phyloP scores from a whole-genome alignment of 2,113 vertebrate genomes.

The Cephalopholis sonnerati region DNA sequence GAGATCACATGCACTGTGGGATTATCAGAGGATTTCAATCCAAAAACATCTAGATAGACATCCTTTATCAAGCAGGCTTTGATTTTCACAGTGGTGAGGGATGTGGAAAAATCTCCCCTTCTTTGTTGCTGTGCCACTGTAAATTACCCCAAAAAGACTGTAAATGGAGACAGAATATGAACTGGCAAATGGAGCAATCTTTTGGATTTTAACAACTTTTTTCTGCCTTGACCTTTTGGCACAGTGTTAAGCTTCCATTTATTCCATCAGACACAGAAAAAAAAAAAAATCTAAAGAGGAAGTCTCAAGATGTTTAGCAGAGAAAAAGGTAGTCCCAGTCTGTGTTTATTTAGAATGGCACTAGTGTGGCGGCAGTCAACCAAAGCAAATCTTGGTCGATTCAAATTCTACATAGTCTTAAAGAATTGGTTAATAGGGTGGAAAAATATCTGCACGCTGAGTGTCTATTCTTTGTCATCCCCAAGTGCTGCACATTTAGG shows the following conservation, averaged over 20 bases:
- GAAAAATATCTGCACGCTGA: no score
- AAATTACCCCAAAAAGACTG: constrained; percentile 19
- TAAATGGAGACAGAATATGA: constrained; percentile 21
- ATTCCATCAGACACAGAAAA: not conserved
- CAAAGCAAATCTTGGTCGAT: no score
- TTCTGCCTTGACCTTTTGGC: constrained; percentile 4
- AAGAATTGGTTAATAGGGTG: no score
- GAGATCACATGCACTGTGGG: constrained; percentile 25
- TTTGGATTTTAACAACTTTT: constrained; percentile 18
- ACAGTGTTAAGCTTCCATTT: not conserved
- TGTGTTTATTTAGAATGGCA: constrained; percentile 1
- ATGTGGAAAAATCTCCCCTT: not conserved
- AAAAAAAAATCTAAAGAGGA: not conserved
- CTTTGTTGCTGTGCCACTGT: constrained; percentile 25
- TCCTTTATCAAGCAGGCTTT: constrained; percentile 48
- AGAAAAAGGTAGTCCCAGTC: not conserved
- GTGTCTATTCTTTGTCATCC: no score
- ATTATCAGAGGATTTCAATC: constrained; percentile 32
- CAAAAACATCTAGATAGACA: constrained; percentile 35
- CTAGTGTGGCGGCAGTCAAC: not conserved
- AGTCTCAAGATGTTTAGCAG: not conserved
- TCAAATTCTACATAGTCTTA: no score
- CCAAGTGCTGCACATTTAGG: no score
- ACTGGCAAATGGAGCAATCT: constrained; percentile 12
- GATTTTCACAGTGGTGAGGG: constrained; percentile 36